These are phyloP conservation scores for Turnix velox DNA, from an alignment of 2,113 vertebrate species.

Conservation along the genomic window DNA sequence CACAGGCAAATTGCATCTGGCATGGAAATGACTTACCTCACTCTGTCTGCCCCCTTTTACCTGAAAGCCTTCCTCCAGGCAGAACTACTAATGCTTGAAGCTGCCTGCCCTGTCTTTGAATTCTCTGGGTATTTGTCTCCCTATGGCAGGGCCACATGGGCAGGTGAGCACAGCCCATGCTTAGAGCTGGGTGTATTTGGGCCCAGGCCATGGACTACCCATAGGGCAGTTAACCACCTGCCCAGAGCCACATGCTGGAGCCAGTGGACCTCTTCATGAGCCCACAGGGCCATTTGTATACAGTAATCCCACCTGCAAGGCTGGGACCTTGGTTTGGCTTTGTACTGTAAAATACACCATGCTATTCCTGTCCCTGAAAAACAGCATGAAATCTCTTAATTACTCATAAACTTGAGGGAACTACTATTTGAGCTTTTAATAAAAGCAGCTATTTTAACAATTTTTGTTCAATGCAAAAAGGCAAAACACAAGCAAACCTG, in stretches of 20 bases:
- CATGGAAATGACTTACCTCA: background rate
- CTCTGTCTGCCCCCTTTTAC: background rate
- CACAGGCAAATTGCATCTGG: background rate
- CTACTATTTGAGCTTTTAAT: background rate
- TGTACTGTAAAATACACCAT: background rate
- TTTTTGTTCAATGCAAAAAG: background rate
- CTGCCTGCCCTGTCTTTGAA: background rate
- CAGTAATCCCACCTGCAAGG: background rate
- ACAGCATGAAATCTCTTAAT: background rate
- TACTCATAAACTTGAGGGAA: background rate
- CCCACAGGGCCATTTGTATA: accelerated
- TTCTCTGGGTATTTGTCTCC: background rate
- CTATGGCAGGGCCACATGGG: accelerated
- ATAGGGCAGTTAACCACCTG: background rate
- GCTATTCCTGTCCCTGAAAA: background rate
- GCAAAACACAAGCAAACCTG: background rate
- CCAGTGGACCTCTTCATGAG: background rate
- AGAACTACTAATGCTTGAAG: background rate
- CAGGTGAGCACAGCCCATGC: background rate
- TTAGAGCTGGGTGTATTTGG: background rate
- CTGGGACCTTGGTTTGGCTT: background rate
- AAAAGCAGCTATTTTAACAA: background rate
- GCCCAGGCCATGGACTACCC: accelerated
- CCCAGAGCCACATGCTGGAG: background rate
- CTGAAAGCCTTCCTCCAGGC: background rate